Percentiles rank a stretch among this genome's conserved stretches.
Conservation (phyloP, 2,113 vertebrate species). For the Elanus axillaris region DNA sequence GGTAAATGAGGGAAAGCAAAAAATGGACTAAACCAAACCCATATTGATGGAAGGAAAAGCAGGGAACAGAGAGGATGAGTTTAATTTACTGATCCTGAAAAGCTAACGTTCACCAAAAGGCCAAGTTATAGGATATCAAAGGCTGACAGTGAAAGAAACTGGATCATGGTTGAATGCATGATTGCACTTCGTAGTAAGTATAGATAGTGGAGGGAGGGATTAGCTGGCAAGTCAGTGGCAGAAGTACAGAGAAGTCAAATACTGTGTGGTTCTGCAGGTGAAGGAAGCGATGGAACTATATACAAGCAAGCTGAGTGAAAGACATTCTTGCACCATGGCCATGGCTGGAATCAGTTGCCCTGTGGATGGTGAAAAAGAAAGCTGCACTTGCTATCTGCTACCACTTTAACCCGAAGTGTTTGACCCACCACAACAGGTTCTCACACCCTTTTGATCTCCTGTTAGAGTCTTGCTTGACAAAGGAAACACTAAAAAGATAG, state of each 20-base stretch:
- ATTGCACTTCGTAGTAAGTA: not conserved
- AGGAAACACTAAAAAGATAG: not conserved
- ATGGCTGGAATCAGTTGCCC: not conserved
- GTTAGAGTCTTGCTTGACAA: not conserved
- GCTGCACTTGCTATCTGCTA: not conserved
- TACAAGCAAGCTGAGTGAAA: not conserved
- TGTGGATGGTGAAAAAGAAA: not conserved
- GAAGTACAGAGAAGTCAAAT: not conserved
- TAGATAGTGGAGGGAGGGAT: not conserved
- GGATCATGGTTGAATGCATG: not conserved
- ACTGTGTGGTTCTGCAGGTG: not conserved
- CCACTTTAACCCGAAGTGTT: not conserved
- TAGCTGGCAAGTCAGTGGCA: not conserved
- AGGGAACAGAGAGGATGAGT: not conserved
- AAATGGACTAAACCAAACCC: not conserved
- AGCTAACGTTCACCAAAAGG: not conserved
- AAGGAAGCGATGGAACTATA: not conserved
- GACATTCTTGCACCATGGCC: not conserved
- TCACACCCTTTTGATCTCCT: not conserved
- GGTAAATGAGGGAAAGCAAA: not conserved
- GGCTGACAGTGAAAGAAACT: not conserved
- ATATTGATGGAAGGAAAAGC: not conserved
- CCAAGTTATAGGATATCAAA: not conserved
- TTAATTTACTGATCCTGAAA: not conserved
- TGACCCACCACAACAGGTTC: not conserved